Evolutionary conservation across 2,888 invertebrate species (phyloP), one percentile per base, ranked within the genome.

Genomic region (Tachina fera): DNA sequence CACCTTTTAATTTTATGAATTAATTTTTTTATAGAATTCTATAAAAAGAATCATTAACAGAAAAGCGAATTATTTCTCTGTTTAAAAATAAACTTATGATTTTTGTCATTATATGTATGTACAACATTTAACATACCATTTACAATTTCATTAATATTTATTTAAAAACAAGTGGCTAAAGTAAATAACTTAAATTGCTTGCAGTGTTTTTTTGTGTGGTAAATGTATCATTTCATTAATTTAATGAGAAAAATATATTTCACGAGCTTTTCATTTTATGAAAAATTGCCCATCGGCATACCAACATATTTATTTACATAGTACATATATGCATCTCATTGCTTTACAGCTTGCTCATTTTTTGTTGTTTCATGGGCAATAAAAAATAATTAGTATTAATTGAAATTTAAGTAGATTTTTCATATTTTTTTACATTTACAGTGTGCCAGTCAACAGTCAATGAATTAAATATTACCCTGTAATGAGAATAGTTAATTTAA

Each of bases 381-480:
- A 81, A 80, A 80, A 81, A 67, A 84, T 81, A 81, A 84, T 84
- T 84, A 81, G 77, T 76, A 84, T 84, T 84, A 84, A 84, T 84
- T 84, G 76, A 84, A 84, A 84, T 84, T 84, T 72, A 84, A 84
- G 80, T 80, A 84, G 63, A 65, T 79, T 75, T 84, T 60, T 77
- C 39, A 67, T 45, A 63, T 45, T 74, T 53, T n/a, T 51, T 58
- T 53, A 70, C 43, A 71, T 70, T 61, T 60, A 22, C 68, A 19
- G 16, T 56, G 16, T 56, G 22, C 61, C 31, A 31, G 31, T 31
- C 31, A 60, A 45, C 49, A 67, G 58, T 19, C 49, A 68, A 58
- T 82, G 47, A 78, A 78, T 60, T 65, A 75, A 47, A 56, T 53
- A 65, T 65, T 45, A 16, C 9, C 8, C 11, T 56, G 31, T 56